These are phyloP conservation scores for Macaria notata DNA, from an alignment of 2,888 invertebrate species.

Conservation along the genomic window DNA sequence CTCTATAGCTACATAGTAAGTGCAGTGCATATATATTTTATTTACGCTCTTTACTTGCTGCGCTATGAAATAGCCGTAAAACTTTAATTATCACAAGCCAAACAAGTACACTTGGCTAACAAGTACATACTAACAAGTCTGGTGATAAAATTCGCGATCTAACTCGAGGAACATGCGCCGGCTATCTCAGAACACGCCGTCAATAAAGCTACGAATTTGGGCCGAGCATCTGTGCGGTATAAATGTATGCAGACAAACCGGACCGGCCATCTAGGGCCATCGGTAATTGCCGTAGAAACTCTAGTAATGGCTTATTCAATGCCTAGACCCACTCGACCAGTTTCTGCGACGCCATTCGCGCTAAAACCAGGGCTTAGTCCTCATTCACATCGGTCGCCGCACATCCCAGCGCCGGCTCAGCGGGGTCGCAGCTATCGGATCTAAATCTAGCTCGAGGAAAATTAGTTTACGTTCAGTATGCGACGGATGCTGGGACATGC, in stretches of 20 bases:
- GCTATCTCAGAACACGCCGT: constrained; percentile 4
- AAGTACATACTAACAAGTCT: background rate
- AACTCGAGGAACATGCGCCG: background rate
- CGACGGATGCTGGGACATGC: constrained; percentile 20
- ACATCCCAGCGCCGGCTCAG: constrained; percentile 3
- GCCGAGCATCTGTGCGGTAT: constrained; percentile 53
- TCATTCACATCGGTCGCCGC: constrained; percentile 35
- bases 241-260: constrained; percentile 53
- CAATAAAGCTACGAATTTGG: constrained; percentile 39
- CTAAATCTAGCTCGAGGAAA: constrained; percentile 25
- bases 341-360: constrained; percentile 35
- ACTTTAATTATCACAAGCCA: too few species aligned
- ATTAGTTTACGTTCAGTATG: constrained; percentile 12
- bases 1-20: too few species aligned
- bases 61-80: too few species aligned
- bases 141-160: constrained; percentile 5
- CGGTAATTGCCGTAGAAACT: constrained; percentile 71
- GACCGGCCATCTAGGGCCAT: constrained; percentile 57
- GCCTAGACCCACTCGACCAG: constrained; percentile 48
- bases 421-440: constrained; percentile 9
- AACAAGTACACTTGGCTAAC: too few species aligned
- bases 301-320: constrained; percentile 74
- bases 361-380: constrained; percentile 21
- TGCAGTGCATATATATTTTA: too few species aligned
- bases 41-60: too few species aligned